Evolutionary conservation across 2,888 invertebrate genomes (phyloP).

Genomic region (Drosophila ezoana): DNA sequence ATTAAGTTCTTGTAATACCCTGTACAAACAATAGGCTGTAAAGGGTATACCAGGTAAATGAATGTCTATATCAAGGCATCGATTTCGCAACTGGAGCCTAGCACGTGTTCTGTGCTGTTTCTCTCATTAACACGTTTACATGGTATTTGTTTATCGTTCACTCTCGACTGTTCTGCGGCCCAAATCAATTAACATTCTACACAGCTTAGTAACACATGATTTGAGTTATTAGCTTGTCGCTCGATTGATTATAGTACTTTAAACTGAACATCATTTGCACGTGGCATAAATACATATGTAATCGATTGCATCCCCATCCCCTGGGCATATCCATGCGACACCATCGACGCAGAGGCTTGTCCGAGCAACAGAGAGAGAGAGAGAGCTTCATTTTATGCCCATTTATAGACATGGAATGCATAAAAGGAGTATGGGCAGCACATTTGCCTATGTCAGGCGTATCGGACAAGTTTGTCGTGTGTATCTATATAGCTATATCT

Average conservation of each 20-base stretch:
- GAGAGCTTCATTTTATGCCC: too few relatives aligned
- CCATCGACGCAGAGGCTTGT: neutral
- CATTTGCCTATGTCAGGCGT: too few relatives aligned
- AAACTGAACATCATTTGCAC: slow-evolving; percentile 36
- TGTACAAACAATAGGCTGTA: neutral
- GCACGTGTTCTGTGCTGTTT: neutral
- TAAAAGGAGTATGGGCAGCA: too few relatives aligned
- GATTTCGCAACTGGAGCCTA: too few relatives aligned
- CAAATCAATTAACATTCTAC: slow-evolving; percentile 51
- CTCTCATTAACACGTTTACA: neutral
- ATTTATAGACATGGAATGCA: too few relatives aligned
- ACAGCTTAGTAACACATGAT: slow-evolving; percentile 62
- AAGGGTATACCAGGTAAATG: too few relatives aligned
- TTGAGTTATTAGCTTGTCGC: slow-evolving; percentile 54
- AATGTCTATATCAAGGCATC: too few relatives aligned
- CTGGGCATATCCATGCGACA: neutral
- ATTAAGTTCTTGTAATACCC: slow-evolving; percentile 5
- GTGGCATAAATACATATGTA: slow-evolving; percentile 37
- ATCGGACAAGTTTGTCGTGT: too few relatives aligned
- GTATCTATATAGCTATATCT: too few relatives aligned
- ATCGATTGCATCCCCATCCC: slow-evolving; percentile 12
- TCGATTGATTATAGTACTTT: slow-evolving; percentile 47
- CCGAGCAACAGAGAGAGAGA: neutral
- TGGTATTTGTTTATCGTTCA: neutral
- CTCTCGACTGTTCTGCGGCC: neutral